Percentiles rank a stretch among this genome's conserved stretches.
Conservation (phyloP, 2,888 invertebrate genomes). For the Uloborus plumipes region DNA sequence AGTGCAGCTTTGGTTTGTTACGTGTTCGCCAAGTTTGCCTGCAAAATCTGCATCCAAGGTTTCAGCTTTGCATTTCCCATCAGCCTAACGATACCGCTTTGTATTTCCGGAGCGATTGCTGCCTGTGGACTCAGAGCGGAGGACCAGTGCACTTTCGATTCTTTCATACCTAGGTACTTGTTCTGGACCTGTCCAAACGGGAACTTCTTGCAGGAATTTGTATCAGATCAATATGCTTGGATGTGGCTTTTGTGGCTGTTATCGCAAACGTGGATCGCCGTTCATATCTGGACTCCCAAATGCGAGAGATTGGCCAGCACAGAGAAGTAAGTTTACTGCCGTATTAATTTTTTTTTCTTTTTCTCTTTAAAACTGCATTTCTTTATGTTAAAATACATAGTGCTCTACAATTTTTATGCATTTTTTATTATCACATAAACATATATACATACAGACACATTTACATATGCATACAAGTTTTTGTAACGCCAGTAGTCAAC, state of each 20-base stretch:
- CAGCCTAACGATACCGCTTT: conserved; percentile 71
- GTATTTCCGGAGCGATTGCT: conserved; percentile 68
- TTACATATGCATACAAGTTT: too few species aligned
- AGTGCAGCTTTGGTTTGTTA: conserved; percentile 71
- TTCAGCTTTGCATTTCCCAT: conserved; percentile 73
- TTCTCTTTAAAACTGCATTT: too few species aligned
- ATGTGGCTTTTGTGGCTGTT: conserved; percentile 92
- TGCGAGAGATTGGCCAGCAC: conserved; percentile 96
- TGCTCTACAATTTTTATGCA: too few species aligned
- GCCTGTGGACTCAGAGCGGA: conserved; percentile 68
- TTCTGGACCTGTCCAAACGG: conserved; percentile 89
- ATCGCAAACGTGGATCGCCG: conserved; percentile 95
- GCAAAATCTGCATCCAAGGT: conserved; percentile 74
- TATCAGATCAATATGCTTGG: conserved; percentile 91
- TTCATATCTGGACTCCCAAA: conserved; percentile 98
- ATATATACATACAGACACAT: too few species aligned
- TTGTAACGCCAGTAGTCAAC: too few species aligned
- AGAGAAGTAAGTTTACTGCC: conserved; percentile 77
- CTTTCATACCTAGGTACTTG: conserved; percentile 61
- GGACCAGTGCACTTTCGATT: conserved; percentile 68
- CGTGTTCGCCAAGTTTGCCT: conserved; percentile 74
- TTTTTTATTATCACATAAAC: too few species aligned
- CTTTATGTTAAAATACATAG: too few species aligned
- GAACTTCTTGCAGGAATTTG: conserved; percentile 84
- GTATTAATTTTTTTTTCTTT: too few species aligned